phyloP scores from a whole-genome alignment of 2,888 invertebrate genomes.

The Sinodicranocentrus sp. region DNA sequence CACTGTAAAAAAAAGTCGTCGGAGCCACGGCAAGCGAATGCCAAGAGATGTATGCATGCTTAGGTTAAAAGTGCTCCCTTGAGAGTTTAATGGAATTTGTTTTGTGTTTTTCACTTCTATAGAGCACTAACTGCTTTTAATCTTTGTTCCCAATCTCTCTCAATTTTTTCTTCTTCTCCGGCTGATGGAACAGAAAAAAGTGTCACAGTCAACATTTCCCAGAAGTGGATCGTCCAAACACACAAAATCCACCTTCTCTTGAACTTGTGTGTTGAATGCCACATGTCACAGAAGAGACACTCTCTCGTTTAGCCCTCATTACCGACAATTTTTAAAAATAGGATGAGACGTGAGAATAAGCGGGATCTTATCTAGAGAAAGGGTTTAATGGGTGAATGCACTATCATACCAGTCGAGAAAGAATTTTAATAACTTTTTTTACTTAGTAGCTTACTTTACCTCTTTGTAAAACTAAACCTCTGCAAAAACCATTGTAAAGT shows the following conservation, averaged over 20 bases:
- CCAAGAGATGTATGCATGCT: neutral
- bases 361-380: neutral
- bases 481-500: too few species aligned
- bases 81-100: constrained; percentile 24
- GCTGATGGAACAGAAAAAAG: too few species aligned
- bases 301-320: neutral
- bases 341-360: neutral
- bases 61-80: constrained; percentile 7
- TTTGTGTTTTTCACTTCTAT: neutral
- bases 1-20: neutral
- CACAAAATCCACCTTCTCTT: too few species aligned
- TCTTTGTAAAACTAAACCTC: too few species aligned
- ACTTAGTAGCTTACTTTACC: too few species aligned
- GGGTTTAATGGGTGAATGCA: constrained; percentile 10
- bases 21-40: neutral
- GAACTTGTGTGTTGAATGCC: constrained; percentile 1
- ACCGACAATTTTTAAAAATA: constrained; percentile 20
- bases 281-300: constrained; percentile 8
- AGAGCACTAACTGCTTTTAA: constrained; percentile 13
- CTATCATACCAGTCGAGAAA: neutral
- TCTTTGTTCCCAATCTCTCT: too few species aligned
- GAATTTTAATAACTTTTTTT: constrained; percentile 15
- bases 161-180: too few species aligned
- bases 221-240: too few species aligned
- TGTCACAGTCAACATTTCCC: too few species aligned